A percentile compares a stretch with the other conserved stretches of the same genome.
Evolutionary conservation across 2,113 vertebrate species (phyloP).

Genomic region (Agelaius tricolor): DNA sequence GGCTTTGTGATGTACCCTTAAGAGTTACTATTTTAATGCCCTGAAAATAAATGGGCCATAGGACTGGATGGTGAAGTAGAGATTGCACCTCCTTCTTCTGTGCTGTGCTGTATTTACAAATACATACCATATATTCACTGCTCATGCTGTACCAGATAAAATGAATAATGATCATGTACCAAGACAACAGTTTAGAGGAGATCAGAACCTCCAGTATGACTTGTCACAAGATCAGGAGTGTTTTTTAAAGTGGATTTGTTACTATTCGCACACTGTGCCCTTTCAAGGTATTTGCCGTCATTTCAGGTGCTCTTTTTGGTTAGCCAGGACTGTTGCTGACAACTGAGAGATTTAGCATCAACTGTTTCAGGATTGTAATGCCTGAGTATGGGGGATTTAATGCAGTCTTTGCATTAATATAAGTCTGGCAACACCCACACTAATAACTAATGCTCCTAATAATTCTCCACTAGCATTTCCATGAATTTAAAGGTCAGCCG

Average conservation of each 20-base stretch:
- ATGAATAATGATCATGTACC: background rate
- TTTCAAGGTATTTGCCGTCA: background rate
- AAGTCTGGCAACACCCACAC: background rate
- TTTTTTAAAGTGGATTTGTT: background rate
- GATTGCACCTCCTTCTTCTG: background rate
- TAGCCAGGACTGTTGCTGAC: background rate
- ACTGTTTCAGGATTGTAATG: background rate
- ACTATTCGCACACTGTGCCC: background rate
- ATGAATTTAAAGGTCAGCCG: background rate
- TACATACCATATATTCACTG: background rate
- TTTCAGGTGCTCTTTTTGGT: background rate
- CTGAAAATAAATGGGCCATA: background rate
- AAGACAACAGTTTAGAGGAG: background rate
- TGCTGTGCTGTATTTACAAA: background rate
- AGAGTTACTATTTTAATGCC: background rate
- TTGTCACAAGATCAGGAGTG: background rate
- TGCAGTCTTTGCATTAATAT: background rate
- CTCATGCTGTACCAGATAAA: background rate
- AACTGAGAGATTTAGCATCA: background rate
- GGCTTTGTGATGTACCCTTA: background rate
- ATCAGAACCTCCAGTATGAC: background rate
- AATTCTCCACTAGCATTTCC: background rate
- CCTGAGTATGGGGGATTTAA: background rate
- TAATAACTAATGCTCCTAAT: background rate
- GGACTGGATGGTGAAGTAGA: background rate